Conservation (phyloP, 2,113 vertebrate genomes). For the Propithecus coquereli region DNA sequence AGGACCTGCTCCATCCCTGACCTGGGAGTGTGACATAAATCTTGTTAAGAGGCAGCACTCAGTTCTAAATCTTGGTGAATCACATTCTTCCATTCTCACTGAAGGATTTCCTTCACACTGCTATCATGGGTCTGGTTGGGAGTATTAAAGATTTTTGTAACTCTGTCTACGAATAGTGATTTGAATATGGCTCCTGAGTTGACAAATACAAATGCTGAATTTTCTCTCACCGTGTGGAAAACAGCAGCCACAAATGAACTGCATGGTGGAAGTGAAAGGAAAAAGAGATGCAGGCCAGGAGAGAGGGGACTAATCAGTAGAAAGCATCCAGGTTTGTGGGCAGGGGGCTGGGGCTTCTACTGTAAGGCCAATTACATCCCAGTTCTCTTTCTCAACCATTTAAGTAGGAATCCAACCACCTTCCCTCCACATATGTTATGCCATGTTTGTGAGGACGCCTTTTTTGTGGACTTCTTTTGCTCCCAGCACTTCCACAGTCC, state of each 20-base stretch:
- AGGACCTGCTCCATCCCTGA: conserved; percentile 63
- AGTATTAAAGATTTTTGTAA: not conserved
- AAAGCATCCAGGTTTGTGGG: not conserved
- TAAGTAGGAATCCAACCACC: not conserved
- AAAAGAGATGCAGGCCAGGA: not conserved
- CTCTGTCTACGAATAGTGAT: not conserved
- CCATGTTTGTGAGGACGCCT: not conserved
- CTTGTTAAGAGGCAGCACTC: conserved; percentile 64
- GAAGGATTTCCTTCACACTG: conserved; percentile 18
- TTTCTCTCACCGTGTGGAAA: not conserved
- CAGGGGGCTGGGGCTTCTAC: not conserved
- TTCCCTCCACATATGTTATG: not conserved
- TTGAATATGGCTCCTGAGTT: conserved; percentile 40
- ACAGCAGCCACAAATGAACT: not conserved
- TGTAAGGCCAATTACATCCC: no score
- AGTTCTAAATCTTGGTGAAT: conserved; percentile 64
- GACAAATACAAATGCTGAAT: not conserved
- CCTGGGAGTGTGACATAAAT: conserved; percentile 69
- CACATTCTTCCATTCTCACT: not conserved
- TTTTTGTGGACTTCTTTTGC: not conserved
- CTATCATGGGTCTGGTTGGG: conserved; percentile 50
- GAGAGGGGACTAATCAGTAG: not conserved
- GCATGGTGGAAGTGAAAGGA: not conserved
- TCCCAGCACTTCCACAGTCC: not conserved
- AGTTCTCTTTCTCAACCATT: not conserved